These are phyloP conservation scores for Meganola albula DNA, from an alignment of 2,888 invertebrate species.

Conservation along the genomic window DNA sequence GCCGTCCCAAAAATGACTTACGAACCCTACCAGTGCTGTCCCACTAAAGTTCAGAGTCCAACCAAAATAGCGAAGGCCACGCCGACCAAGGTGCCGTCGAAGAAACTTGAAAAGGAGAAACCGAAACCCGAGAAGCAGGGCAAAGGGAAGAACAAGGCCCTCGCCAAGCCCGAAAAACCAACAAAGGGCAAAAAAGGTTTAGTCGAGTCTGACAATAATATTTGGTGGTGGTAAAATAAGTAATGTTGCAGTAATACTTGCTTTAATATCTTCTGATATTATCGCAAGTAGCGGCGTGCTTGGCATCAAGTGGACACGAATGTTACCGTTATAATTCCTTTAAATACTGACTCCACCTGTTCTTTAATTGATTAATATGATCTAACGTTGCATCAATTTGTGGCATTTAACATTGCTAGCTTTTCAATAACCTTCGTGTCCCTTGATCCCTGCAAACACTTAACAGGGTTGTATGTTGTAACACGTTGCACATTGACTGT, in stretches of 20 bases:
- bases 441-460: slow-evolving; percentile 70
- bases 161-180: slow-evolving; percentile 76
- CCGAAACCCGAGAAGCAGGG: slow-evolving; percentile 52
- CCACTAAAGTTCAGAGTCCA: slow-evolving; percentile 87
- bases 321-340: slow-evolving; percentile 47
- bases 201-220: slow-evolving; percentile 91
- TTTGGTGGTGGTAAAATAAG: slow-evolving; percentile 85
- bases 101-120: slow-evolving; percentile 68
- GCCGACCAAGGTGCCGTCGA: slow-evolving; percentile 78
- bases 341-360: slow-evolving; percentile 43
- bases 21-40: slow-evolving; percentile 96
- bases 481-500: slow-evolving; percentile 60
- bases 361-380: slow-evolving; percentile 39
- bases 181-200: slow-evolving; percentile 87
- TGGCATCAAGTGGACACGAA: slow-evolving; percentile 70
- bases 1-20: slow-evolving; percentile 86
- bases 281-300: slow-evolving; percentile 50
- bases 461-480: slow-evolving; percentile 71
- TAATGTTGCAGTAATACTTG: slow-evolving; percentile 45
- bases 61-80: slow-evolving; percentile 89
- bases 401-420: slow-evolving; percentile 59
- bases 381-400: slow-evolving; percentile 57
- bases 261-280: slow-evolving; percentile 47
- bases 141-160: slow-evolving; percentile 72
- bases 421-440: slow-evolving; percentile 70